Base-by-base conservation (phyloP, 2,113 vertebrate species). In the Platysteira castanea region DNA sequence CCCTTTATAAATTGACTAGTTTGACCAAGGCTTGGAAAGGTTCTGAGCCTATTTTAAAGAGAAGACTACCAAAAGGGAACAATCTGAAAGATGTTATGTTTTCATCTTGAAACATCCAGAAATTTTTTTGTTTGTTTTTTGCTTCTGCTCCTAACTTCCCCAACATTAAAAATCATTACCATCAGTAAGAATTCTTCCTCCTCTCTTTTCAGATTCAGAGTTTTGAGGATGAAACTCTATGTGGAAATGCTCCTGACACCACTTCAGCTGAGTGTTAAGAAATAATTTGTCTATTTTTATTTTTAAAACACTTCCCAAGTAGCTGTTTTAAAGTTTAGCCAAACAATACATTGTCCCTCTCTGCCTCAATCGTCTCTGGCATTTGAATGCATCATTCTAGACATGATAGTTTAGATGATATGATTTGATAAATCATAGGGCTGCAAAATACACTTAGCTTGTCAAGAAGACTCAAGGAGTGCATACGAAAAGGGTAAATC, bases 191-290 rank as follows among this genome's bases (percentile, higher is more conserved):
- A 39, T 50, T 68, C 74, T 76, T 95, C 42, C 35, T 86, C 26
- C 18, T 88, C 15, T 47, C 13, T 87, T 82, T 86, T 74, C 95
- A 97, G 96, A 94, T 97, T 71, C 98, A 97, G 90, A 98, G 57
- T 75, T 98, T 97, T 97, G 97, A 98, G 47, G 97, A 97, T 91
- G 97, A 98, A 68, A 93, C 1, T 57, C 81, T 39, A n/a, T 59
- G 37, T 85, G 84, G 87, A 88, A 96, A 95, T 84, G 63, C 75
- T 94, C 52, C 84, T 67, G 91, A 96, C 64, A 67, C 27, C 42
- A 86, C 63, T 81, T 96, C 92, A 92, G 91, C 93, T 97, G 64
- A 90, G 47, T 60, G 28, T 82, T 93, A 89, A 68, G 22, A 95
- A 93, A 82, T 8, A 12, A 11, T 64, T 71, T 35, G 33, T 8